Percentiles rank a stretch among this genome's conserved stretches.
Evolutionary conservation across 2,113 vertebrate species (phyloP).

Genomic region (Nothobranchius kuhntae): DNA sequence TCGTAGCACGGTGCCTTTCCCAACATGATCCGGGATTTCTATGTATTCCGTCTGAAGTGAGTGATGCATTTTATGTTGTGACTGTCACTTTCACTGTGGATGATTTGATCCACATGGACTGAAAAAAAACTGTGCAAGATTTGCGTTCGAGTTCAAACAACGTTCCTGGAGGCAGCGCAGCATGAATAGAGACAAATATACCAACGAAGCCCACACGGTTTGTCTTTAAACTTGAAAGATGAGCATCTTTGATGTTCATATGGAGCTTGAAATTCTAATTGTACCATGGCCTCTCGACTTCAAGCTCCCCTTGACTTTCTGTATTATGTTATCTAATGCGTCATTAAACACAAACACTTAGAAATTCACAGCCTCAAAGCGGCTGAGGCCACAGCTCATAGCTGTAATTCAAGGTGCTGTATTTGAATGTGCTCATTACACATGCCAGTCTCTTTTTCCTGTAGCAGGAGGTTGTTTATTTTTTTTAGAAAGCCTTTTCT

Average conservation of each 20-base stretch:
- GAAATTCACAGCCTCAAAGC: slow-evolving; percentile 1
- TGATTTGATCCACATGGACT: neutral
- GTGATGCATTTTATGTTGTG: slow-evolving; percentile 9
- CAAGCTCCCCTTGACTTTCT: neutral
- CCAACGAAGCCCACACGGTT: slow-evolving; percentile 20
- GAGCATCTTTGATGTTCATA: slow-evolving; percentile 13
- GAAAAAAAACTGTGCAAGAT: neutral
- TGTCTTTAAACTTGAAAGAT: slow-evolving; percentile 32
- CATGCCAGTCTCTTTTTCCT: neutral
- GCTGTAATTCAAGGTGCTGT: neutral
- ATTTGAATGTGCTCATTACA: neutral
- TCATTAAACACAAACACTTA: slow-evolving; percentile 15
- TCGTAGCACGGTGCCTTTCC: neutral
- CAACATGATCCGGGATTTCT: neutral
- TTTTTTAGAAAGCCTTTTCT: neutral
- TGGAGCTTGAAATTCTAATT: slow-evolving; percentile 36
- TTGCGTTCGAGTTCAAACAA: slow-evolving; percentile 7
- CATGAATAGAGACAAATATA: slow-evolving; percentile 32
- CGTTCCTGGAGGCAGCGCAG: slow-evolving; percentile 3
- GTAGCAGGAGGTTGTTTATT: neutral
- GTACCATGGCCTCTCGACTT: slow-evolving; percentile 7
- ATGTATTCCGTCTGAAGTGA: slow-evolving; percentile 15
- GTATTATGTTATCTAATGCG: slow-evolving; percentile 16
- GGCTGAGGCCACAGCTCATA: neutral
- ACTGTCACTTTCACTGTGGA: neutral